These are phyloP conservation scores for Coranthus polyacanthus DNA, from an alignment of 2,797 vertebrate species.

Conservation along the genomic window DNA sequence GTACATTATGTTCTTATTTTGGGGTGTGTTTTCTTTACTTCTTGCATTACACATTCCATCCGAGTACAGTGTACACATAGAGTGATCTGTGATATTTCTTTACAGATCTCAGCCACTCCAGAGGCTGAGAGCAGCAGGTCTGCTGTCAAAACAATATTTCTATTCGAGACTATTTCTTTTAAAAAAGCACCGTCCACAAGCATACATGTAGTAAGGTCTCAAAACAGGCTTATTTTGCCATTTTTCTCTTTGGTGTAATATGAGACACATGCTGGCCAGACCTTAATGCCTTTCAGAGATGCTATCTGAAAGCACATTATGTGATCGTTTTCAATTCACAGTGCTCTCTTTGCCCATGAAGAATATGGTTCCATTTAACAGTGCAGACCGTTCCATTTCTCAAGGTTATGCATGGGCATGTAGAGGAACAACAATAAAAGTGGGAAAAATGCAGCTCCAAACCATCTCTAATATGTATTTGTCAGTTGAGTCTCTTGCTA, in stretches of 20 bases:
- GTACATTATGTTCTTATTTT: constrained; percentile 45
- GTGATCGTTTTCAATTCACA: constrained; percentile 78
- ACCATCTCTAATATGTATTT: constrained; percentile 83
- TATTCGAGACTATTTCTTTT: constrained; percentile 53
- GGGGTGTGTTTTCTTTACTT: constrained; percentile 38
- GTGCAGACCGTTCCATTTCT: constrained; percentile 73
- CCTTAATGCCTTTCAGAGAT: constrained; percentile 81
- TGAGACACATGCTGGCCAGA: constrained; percentile 75
- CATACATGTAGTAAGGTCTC: constrained; percentile 53
- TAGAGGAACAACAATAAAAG: constrained; percentile 81
- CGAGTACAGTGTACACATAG: constrained; percentile 17
- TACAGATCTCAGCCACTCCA: constrained; percentile 61
- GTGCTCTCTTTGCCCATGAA: constrained; percentile 75
- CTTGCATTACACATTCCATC: constrained; percentile 45
- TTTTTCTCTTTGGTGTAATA: constrained; percentile 69
- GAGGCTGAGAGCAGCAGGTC: constrained; percentile 58
- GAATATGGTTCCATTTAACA: constrained; percentile 82
- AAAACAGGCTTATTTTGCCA: constrained; percentile 61
- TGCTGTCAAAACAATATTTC: constrained; percentile 72
- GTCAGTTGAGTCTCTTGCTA: constrained; percentile 79
- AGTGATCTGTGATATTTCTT: constrained; percentile 51
- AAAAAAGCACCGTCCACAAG: constrained; percentile 40
- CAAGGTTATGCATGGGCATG: constrained; percentile 82
- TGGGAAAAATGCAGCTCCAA: constrained; percentile 72
- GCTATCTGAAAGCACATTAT: constrained; percentile 82